Conservation (phyloP, 2,797 vertebrate genomes). For the Toxotes lorentzi region DNA sequence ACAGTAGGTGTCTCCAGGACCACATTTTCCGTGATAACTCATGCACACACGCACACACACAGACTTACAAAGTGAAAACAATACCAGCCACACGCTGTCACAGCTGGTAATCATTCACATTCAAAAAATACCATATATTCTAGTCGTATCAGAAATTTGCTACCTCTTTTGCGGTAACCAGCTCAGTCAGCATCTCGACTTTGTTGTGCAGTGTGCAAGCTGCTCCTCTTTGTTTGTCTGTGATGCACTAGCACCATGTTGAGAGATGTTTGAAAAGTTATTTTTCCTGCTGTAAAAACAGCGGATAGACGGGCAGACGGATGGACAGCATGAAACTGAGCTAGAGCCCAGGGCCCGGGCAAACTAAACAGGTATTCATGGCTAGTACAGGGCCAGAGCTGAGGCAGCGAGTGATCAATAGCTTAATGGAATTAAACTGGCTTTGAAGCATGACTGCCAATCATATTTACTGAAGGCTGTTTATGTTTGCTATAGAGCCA, state of each 20-base stretch:
- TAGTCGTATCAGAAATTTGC: conserved; percentile 27
- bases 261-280: conserved; percentile 71
- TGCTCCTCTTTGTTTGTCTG: conserved; percentile 66
- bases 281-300: conserved; percentile 62
- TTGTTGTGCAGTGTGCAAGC: conserved; percentile 47
- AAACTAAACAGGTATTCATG: conserved; percentile 78
- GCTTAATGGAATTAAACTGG: conserved; percentile 88
- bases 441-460: conserved; percentile 88
- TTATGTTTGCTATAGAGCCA: conserved; percentile 75
- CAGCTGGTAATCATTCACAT: conserved; percentile 1
- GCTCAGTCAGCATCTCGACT: conserved; percentile 45
- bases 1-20: too few species aligned
- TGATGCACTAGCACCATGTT: conserved; percentile 46
- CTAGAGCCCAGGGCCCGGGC: conserved; percentile 67
- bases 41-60: too few species aligned
- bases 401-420: conserved; percentile 84
- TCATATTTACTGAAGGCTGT: conserved; percentile 86
- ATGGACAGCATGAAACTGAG: conserved; percentile 61
- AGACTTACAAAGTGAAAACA: too few species aligned
- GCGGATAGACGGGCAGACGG: conserved; percentile 49
- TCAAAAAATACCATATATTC: not conserved
- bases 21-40: too few species aligned
- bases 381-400: conserved; percentile 68
- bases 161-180: conserved; percentile 34
- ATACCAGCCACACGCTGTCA: too few species aligned